These are phyloP conservation scores for Corydoras sp. DNA, from an alignment of 2,113 vertebrate species.

Conservation along the genomic window DNA sequence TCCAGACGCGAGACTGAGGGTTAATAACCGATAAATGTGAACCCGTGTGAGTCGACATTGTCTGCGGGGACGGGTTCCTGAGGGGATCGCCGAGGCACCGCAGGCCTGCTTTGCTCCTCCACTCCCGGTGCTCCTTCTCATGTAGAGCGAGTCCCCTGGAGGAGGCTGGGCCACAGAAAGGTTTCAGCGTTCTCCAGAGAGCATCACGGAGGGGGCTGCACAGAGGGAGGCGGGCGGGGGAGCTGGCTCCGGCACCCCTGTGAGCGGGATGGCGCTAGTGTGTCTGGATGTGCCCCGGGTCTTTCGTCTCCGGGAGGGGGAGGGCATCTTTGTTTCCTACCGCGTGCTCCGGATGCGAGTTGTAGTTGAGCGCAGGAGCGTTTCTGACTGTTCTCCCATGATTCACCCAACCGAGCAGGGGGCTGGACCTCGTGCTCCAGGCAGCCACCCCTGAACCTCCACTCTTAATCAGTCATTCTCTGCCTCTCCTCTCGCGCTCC, in stretches of 20 bases:
- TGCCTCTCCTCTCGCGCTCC: constrained; percentile 12
- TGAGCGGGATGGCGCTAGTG: constrained; percentile 27
- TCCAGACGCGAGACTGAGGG: neutral
- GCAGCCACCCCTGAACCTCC: constrained; percentile 46
- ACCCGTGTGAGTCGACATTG: constrained; percentile 6
- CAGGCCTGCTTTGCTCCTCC: constrained; percentile 3
- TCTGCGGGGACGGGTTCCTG: constrained; percentile 14
- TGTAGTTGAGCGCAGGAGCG: neutral
- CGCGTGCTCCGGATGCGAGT: neutral
- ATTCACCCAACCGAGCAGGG: constrained; percentile 11
- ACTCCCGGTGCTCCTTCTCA: neutral
- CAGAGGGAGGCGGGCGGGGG: constrained; percentile 11
- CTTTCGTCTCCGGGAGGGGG: neutral
- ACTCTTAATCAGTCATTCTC: constrained; percentile 57
- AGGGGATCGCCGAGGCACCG: constrained; percentile 16
- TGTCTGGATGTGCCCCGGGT: constrained; percentile 3
- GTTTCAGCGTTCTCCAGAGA: neutral
- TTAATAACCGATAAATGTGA: neutral
- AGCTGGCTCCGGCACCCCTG: constrained; percentile 27
- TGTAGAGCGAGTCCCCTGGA: neutral
- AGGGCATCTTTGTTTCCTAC: constrained; percentile 5
- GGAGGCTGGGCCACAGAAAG: neutral
- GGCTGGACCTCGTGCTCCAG: constrained; percentile 40
- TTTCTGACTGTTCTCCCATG: neutral
- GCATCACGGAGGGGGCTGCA: constrained; percentile 6